These are phyloP conservation scores for Micromussa lordhowensis DNA, from an alignment of 92 coral and sea anemone species.

Conservation along the genomic window DNA sequence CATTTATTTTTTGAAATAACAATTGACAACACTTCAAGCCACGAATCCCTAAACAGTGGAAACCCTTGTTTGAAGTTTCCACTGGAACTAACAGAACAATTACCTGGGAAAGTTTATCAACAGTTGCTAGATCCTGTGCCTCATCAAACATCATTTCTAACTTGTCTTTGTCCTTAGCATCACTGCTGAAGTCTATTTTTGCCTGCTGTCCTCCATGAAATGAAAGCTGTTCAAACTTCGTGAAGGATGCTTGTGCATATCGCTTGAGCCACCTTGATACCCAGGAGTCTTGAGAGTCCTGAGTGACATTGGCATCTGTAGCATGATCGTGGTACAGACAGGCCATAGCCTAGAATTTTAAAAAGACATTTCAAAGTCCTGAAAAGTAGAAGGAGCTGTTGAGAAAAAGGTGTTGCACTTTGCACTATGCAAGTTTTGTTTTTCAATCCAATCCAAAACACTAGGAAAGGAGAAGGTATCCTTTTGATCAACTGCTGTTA, in stretches of 20 bases:
- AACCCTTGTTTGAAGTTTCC: too few species aligned
- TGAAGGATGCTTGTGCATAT: conserved; percentile 78
- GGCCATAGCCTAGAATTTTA: conserved; percentile 60
- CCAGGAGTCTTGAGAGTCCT: conserved; percentile 12
- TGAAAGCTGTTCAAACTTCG: conserved; percentile 75
- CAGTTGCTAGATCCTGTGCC: conserved; percentile 51
- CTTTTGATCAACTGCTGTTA: too few species aligned
- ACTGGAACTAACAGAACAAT: not conserved
- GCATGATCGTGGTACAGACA: conserved; percentile 51
- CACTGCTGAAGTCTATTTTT: conserved; percentile 51
- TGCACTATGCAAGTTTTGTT: too few species aligned
- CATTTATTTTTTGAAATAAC: too few species aligned
- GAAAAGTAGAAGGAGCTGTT: not conserved
- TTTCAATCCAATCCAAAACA: too few species aligned
- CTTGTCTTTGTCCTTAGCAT: conserved; percentile 39
- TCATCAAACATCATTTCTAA: conserved; percentile 73
- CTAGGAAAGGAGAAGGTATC: too few species aligned
- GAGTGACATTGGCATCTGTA: not conserved
- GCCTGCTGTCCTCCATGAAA: conserved; percentile 35
- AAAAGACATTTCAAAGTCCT: not conserved
- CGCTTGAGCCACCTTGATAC: conserved; percentile 67
- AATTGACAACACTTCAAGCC: not conserved
- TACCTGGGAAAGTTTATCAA: conserved; percentile 89
- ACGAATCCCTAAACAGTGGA: too few species aligned
- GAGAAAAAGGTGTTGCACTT: too few species aligned